Conservation (phyloP, 53 echinoderm and acorn worm genomes). For the Patiria pectinifera region DNA sequence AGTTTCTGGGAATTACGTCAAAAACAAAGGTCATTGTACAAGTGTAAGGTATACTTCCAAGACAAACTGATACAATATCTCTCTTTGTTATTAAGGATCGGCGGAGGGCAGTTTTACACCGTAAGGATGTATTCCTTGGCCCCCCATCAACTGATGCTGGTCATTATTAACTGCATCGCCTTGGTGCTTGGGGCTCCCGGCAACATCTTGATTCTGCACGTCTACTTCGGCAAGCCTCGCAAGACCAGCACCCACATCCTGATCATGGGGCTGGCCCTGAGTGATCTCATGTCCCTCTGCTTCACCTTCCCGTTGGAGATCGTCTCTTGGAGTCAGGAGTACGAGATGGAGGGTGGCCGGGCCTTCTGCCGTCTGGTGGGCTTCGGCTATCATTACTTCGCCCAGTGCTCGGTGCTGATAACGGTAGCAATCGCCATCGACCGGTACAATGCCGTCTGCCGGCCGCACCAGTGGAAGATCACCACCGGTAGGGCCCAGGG, state of each 20-base stretch:
- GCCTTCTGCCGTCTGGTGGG: slow-evolving; percentile 33
- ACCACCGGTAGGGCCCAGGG: slow-evolving; percentile 1
- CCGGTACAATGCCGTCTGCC: slow-evolving; percentile 52
- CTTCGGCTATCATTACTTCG: slow-evolving; percentile 51
- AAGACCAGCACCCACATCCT: slow-evolving; percentile 57
- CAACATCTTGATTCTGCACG: slow-evolving; percentile 38
- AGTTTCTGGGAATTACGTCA: no score
- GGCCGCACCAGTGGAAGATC: slow-evolving; percentile 56
- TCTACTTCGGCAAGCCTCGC: slow-evolving; percentile 44
- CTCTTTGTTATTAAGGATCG: neutral
- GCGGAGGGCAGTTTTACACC: neutral
- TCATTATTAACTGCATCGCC: slow-evolving; percentile 36
- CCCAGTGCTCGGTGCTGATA: slow-evolving; percentile 61
- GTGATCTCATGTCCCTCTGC: slow-evolving; percentile 42
- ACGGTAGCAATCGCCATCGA: slow-evolving; percentile 54
- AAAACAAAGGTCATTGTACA: no score
- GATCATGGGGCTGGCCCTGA: slow-evolving; percentile 57
- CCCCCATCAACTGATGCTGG: slow-evolving; percentile 48
- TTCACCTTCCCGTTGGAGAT: slow-evolving; percentile 56
- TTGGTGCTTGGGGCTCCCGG: slow-evolving; percentile 37
- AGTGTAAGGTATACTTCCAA: neutral
- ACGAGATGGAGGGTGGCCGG: neutral
- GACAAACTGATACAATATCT: neutral
- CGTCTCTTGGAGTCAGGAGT: slow-evolving; percentile 30
- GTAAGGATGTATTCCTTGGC: slow-evolving; percentile 8